A percentile compares a stretch with the other conserved stretches of the same genome.
Evolutionary conservation across 2,113 vertebrate genomes (phyloP).

Genomic region (Tor tambroides): DNA sequence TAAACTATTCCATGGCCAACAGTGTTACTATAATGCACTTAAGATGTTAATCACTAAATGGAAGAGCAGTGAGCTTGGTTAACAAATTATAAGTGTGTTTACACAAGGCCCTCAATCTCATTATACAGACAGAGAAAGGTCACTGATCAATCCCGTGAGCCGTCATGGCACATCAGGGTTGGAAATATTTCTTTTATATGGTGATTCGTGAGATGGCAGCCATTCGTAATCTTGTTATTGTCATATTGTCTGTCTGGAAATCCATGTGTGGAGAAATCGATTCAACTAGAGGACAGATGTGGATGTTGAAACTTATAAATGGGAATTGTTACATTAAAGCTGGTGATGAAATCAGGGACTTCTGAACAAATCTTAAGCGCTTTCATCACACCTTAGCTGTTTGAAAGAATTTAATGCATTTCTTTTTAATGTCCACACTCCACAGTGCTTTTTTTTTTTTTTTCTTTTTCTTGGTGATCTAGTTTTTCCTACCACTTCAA

Average conservation of each 20-base stretch:
- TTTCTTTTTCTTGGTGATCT: background rate
- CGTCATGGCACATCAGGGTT: constrained; percentile 9
- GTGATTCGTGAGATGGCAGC: background rate
- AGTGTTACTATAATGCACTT: constrained; percentile 13
- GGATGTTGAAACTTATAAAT: background rate
- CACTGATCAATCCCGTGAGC: constrained; percentile 10
- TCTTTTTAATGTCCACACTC: background rate
- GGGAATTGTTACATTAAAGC: background rate
- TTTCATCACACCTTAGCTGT: background rate
- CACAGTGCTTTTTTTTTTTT: background rate
- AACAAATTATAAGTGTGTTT: constrained; percentile 33
- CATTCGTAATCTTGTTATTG: background rate
- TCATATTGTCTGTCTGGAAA: background rate
- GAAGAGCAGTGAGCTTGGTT: background rate
- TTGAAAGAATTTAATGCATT: background rate
- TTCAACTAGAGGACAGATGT: background rate
- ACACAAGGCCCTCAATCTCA: constrained; percentile 17
- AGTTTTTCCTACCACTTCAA: background rate
- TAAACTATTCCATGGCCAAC: background rate
- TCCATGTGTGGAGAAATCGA: background rate
- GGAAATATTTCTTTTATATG: background rate
- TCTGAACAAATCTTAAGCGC: background rate
- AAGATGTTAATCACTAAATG: constrained; percentile 32
- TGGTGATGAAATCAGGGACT: background rate
- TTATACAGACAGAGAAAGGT: background rate